Evolutionary conservation across 2,113 vertebrate species (phyloP).

Genomic region (Hippocampus zosterae): DNA sequence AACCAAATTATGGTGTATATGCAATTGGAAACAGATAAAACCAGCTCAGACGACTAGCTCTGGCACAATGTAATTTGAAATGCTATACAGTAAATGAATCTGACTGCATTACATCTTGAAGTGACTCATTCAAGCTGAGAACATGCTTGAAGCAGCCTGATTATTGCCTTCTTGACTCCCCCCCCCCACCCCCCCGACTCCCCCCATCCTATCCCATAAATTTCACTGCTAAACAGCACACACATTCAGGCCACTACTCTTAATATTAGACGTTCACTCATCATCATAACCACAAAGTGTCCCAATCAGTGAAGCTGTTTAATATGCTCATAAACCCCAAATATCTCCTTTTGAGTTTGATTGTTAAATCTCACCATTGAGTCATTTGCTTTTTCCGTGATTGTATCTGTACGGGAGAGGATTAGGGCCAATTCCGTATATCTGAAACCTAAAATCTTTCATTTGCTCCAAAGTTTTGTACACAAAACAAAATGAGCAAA

Average conservation of each 20-base stretch:
- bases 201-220: not conserved
- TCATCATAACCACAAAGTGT: not conserved
- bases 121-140: not conserved
- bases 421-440: no score
- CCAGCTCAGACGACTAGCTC: not conserved
- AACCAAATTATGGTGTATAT: not conserved
- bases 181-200: not conserved
- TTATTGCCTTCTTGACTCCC: not conserved
- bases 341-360: not conserved
- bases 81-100: not conserved
- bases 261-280: not conserved
- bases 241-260: not conserved
- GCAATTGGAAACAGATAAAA: not conserved
- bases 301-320: not conserved
- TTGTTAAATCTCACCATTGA: not conserved
- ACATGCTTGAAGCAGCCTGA: not conserved
- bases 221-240: not conserved
- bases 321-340: conserved; percentile 5
- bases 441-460: not conserved
- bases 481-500: not conserved
- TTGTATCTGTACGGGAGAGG: not conserved
- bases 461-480: not conserved
- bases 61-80: not conserved
- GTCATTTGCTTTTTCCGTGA: conserved; percentile 3
- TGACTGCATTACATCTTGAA: not conserved